Percentiles rank a stretch among this genome's conserved stretches.
These are phyloP conservation scores for Dolichallabes microphthalmus DNA, from an alignment of 2,113 vertebrate genomes.

Conservation along the genomic window DNA sequence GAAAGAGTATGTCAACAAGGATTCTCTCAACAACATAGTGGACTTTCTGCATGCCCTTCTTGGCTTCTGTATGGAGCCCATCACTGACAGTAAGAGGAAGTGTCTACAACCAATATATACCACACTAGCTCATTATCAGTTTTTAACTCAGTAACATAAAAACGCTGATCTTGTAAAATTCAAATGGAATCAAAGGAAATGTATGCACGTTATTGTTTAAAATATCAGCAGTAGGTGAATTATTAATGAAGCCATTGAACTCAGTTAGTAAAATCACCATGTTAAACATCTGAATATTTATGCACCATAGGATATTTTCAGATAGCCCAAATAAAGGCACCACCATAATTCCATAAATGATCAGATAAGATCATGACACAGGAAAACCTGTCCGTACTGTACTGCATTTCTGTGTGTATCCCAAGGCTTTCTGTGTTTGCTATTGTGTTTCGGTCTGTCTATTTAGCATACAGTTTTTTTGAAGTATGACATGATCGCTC, in stretches of 20 bases:
- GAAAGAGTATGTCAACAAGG: conserved; percentile 97
- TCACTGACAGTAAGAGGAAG: conserved; percentile 92
- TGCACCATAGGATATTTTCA: conserved; percentile 30
- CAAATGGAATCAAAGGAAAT: not conserved
- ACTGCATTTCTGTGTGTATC: conserved; percentile 14
- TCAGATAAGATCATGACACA: conserved; percentile 14
- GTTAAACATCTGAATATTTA: conserved; percentile 28
- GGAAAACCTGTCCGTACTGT: not conserved
- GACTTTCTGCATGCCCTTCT: conserved; percentile 98
- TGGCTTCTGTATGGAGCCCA: conserved; percentile 99
- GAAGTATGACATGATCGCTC: conserved; percentile 12
- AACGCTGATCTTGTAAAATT: not conserved
- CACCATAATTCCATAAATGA: conserved; percentile 10
- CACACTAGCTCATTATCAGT: not conserved
- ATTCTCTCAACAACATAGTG: conserved; percentile 98
- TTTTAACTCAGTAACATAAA: not conserved
- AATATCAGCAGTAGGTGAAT: not conserved
- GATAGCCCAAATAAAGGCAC: not conserved
- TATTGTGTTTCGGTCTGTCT: conserved; percentile 23
- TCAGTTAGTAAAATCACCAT: not conserved
- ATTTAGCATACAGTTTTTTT: not conserved
- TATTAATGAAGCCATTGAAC: not conserved
- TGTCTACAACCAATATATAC: not conserved
- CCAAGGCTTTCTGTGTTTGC: conserved; percentile 33
- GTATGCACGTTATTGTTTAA: not conserved